Evolutionary conservation across 2,113 vertebrate species (phyloP).

Genomic region (Pterocles burchelli): DNA sequence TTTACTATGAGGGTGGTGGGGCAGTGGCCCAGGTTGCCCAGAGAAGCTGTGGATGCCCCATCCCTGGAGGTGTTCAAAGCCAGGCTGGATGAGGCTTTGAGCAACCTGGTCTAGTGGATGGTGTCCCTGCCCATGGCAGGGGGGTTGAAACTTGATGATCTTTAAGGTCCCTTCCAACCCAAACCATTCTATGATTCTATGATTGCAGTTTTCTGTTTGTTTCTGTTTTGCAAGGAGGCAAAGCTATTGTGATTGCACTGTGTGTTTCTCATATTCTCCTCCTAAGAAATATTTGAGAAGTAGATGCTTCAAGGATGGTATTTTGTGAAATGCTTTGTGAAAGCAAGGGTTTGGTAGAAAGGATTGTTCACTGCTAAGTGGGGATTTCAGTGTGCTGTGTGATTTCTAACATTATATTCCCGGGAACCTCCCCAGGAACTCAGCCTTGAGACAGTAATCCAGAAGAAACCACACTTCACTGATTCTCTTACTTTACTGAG

Average conservation of each 20-base stretch:
- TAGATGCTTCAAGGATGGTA: not conserved
- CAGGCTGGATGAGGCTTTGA: no score
- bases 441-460: not conserved
- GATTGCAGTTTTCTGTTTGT: not conserved
- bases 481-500: not conserved
- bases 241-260: accelerated
- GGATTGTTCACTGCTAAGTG: not conserved
- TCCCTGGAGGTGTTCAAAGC: no score
- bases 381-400: not conserved
- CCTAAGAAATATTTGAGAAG: not conserved
- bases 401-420: not conserved
- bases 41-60: no score
- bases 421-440: not conserved
- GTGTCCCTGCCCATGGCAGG: no score
- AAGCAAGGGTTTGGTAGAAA: not conserved
- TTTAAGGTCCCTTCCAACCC: no score
- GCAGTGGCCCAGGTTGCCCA: no score
- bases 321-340: not conserved
- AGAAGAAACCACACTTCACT: not conserved
- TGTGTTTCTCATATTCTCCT: not conserved
- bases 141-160: no score
- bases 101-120: no score
- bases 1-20: no score
- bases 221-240: not conserved
- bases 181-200: no score